Base-by-base conservation (phyloP, 92 coral and sea anemone species). In the Hydrozoanthus gracilis region DNA sequence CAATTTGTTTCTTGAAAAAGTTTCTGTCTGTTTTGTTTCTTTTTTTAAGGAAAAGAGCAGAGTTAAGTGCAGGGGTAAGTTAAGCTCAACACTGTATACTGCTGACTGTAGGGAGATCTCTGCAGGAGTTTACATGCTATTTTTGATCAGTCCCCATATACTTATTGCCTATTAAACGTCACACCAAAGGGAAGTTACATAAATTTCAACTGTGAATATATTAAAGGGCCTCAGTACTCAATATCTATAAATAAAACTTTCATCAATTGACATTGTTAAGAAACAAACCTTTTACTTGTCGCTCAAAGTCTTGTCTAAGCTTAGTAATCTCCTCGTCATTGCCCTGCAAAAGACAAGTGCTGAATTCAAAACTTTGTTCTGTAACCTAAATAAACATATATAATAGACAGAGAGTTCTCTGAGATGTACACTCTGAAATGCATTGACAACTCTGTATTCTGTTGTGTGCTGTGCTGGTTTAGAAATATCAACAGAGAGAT, bases 281-380 rank as follows among this genome's bases (percentile, higher is more conserved):
- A 35, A 44, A 17, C 86, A 71, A 17, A 96, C 99, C 99, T 95
- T 96, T 96, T 11, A 96, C 99, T 95, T 96, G 97, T 68, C 99
- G 86, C 76, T 96, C 99, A 93, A 95, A 96, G 88, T 95, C 98
- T 78, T 95, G 99, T 47, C 99, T 91, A 45, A 96, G 93, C 62
- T 89, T 96, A 65, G 99, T 96, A 17, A 96, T 95, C 83, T 95
- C 96, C 73, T 96, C 99, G 79, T 96, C 98, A 71, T 96, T 93
- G n/a, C 91, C 92, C 99, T 96, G 86, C 61, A 27, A 78, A 89
- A 50, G 69, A 27, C 39, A 61, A 8, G 66, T 3, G 39, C 16
- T 44, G 8, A 77, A 5, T 68, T 48, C 44, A 15, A 51, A 66
- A 60, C 44, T 8, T 7, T 56, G 60, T 27, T 27, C 39, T 27